phyloP scores from a whole-genome alignment of 2,113 vertebrate genomes.

The Calcarius ornatus region DNA sequence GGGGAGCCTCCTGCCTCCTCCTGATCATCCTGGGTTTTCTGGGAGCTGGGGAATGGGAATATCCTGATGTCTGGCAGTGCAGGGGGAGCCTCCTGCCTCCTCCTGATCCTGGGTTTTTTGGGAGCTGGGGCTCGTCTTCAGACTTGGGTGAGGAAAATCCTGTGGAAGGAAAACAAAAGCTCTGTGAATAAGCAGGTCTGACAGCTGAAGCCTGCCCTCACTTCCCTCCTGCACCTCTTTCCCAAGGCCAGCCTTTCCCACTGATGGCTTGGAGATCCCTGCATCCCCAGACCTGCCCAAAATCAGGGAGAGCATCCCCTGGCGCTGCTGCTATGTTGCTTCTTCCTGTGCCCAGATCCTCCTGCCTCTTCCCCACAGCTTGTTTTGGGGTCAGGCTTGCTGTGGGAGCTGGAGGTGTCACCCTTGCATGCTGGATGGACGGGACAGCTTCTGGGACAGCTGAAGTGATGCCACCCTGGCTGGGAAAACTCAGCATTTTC shows the following conservation, averaged over 20 bases:
- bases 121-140: not conserved
- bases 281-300: not conserved
- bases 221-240: not conserved
- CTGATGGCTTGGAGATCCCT: accelerated
- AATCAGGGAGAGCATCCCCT: not conserved
- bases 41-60: not conserved
- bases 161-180: not conserved
- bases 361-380: not conserved
- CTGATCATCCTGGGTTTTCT: too few relatives aligned
- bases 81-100: not conserved
- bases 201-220: not conserved
- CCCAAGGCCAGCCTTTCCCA: not conserved
- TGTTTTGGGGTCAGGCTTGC: not conserved
- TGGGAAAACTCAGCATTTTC: accelerated
- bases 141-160: not conserved
- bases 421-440: not conserved
- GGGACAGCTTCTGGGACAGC: not conserved
- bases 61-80: not conserved
- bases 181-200: not conserved
- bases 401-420: not conserved
- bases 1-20: too few relatives aligned
- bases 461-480: accelerated
- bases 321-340: not conserved
- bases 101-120: accelerated
- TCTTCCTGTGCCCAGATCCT: not conserved